Base-by-base conservation (phyloP, 2,888 invertebrate genomes). In the Xanthia togata region DNA sequence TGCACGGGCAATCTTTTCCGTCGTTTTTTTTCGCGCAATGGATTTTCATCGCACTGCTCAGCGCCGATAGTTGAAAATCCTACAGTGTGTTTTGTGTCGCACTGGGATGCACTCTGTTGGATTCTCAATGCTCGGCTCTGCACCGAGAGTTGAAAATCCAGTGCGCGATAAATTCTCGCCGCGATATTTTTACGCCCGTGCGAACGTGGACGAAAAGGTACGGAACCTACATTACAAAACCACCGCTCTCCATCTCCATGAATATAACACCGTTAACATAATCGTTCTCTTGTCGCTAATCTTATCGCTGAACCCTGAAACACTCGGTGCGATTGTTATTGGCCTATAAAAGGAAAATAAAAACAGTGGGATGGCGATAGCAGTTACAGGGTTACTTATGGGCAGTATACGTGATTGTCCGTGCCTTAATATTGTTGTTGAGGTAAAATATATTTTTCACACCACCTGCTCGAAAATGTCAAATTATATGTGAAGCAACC, bases 301-400 rank as follows among this genome's bases (percentile, higher is more conserved):
- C 79, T 86, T 72, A 84, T 86, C 78, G 69, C 55, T 26, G 74
- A 71, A 79, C 78, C 75, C 82, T 78, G 63, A 75, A 84, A 78
- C 73, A 75, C 44, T 80, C 47, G 69, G n/a, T 9, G 4, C 76
- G 17, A 86, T 86, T 82, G 84, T 86, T 86, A 79, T 82, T 69
- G 78, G 68, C 77, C 78, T 59, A 79, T 86, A 80, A 86, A 86
- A 86, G 60, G 63, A 50, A 73, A 78, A 82, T 86, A 86, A 84
- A 73, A 79, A 71, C 80, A 57, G 35, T 53, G 55, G 41, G 63
- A 60, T 63, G 53, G 60, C 64, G 76, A 79, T 74, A 79, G 69
- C 62, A 38, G 12, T 73, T 59, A 70, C 35, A 70, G 74, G 62
- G 67, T 73, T 79, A 78, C 67, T 73, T 77, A 76, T 70, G 63